Evolutionary conservation across 2,797 vertebrate species (phyloP), one percentile per base, ranked within the genome.

Genomic region (Parambassis ranga): DNA sequence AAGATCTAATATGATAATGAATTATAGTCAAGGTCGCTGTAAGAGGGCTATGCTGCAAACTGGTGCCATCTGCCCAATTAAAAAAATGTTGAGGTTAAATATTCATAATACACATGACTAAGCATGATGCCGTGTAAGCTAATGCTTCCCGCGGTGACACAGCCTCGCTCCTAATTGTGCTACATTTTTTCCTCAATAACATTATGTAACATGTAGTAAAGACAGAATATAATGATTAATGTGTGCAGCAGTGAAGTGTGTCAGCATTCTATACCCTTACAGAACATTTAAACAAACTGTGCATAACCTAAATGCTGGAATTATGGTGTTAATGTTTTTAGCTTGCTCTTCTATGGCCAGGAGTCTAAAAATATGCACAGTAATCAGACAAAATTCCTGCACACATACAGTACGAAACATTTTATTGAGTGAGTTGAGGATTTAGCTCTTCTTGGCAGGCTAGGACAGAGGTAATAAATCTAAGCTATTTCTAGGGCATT

Each of bases 401-500:
- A 61, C 27, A 26, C 13, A 18, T 28, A 38, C 22, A 46, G 23
- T 38, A 22, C 43, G 10, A 48, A 61, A 56, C 33, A 39, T 14
- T 27, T 37, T n/a, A 31, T 27, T 55, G 31, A 24, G 33, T 18
- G n/a, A 78, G 59, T 63, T 16, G 44, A 75, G 6, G 47, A 23
- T 46, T 41, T 20, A 10, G 19, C 20, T 75, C 24, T 60, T 74
- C 52, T 35, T 75, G 48, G 16, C 27, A 48, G 32, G 41, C 53
- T 28, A 66, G 10, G 59, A 37, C 22, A 22, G 43, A 63, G 76
- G 81, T 52, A 81, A 73, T 80, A 80, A 47, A 83, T 75, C 56
- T 14, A 20, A 41, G 56, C 42, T 81, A 82, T 84, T 89, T 81
- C 35, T 53, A 71, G 65, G 65, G 53, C n/a, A 16, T 68, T 74